phyloP scores from a whole-genome alignment of 2,113 vertebrate genomes.

The Bubalus kerabau region DNA sequence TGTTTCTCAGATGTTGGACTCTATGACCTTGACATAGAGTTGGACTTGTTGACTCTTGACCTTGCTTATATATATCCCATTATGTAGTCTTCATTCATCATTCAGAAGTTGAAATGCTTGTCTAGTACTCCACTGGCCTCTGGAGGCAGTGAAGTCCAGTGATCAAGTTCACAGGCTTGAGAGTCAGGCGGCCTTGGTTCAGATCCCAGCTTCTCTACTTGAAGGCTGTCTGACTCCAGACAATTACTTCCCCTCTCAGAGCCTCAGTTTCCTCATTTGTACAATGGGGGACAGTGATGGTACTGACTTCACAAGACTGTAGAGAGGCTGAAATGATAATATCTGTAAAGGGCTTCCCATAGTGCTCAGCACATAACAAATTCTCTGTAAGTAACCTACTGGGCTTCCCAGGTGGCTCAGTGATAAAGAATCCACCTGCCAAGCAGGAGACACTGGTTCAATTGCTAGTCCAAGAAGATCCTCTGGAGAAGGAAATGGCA shows the following conservation, averaged over 20 bases:
- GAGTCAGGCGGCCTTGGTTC: background rate
- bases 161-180: background rate
- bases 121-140: background rate
- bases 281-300: background rate
- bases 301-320: no score
- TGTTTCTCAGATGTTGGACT: background rate
- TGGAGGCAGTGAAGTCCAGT: background rate
- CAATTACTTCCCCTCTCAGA: background rate
- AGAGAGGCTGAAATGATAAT: background rate
- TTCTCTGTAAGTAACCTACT: background rate
- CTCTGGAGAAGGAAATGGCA: background rate
- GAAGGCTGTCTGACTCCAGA: background rate
- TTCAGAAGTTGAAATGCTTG: background rate
- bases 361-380: background rate
- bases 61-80: background rate
- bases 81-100: background rate
- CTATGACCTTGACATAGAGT: background rate
- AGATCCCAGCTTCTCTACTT: background rate
- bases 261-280: background rate
- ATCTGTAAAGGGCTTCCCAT: background rate
- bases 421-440: background rate
- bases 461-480: background rate
- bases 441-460: background rate
- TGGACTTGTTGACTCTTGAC: background rate
- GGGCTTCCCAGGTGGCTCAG: background rate